Base-by-base conservation (phyloP, 2,797 vertebrate genomes). In the Masticophis lateralis region DNA sequence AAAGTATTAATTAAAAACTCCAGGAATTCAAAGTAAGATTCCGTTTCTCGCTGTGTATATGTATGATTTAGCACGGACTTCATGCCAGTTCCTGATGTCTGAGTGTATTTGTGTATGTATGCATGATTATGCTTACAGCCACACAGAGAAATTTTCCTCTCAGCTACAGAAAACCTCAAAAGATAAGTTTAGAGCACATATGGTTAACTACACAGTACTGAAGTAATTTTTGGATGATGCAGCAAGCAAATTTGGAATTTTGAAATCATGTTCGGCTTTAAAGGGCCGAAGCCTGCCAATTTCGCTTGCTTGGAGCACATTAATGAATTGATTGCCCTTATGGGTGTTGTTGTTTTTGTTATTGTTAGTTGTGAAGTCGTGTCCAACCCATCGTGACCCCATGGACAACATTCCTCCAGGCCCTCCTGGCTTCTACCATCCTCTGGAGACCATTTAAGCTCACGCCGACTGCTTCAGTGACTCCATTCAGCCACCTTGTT, bases 1-100 rank as follows among this genome's bases (percentile, higher is more conserved):
- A 51, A 47, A 9, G 13, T 89, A 79, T 51, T 89, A 60, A 92
- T 92, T 89, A 51, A 89, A 92, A 47, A 43, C 91, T 89, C 66
- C 55, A 32, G 37, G 91, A 92, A 60, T n/a, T 43, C 14, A 60
- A 51, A 32, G 53, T n/a, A 63, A 57, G 66, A 86, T 87, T 47
- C 57, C n/a, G 2, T 32, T 18, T 60, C 83, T 61, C 22, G 1
- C 47, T 27, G n/a, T 51, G 25, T 79, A 6, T 57, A 28, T 37
- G 28, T 28, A 32, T 32, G 37, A 60, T 89, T 92, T 69, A 32
- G n/a, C 18, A 0, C 2, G 47, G 63, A 28, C 87, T 92, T 20
- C 86, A 55, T 5, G 5, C 61, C 53, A 59, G 61, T 2, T 88
- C 57, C 10, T 51, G 87, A 74, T 91, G 18, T 9, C 37, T 79